Percentiles rank a stretch among this genome's conserved stretches.
These are phyloP conservation scores for Hydra vulgaris DNA, from an alignment of 30 jellyfish, hydroid and myxozoan genomes.

Conservation along the genomic window DNA sequence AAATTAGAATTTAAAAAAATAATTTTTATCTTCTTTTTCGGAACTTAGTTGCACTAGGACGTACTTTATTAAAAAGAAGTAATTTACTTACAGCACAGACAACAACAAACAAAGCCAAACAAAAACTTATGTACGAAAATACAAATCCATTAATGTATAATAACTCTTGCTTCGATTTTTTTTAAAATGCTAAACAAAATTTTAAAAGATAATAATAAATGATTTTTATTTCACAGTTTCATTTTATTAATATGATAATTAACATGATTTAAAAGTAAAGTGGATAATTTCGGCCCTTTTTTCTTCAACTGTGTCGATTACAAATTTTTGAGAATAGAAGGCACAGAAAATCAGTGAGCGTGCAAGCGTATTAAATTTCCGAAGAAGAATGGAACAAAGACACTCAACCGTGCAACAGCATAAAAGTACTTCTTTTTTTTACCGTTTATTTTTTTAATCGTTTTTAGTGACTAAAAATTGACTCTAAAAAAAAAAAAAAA, in stretches of 20 bases:
- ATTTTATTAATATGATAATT: background rate
- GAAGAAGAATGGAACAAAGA: slow-evolving; percentile 4
- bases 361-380: background rate
- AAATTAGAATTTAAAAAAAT: too few species aligned
- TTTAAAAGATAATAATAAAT: too few species aligned
- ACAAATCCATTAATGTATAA: background rate
- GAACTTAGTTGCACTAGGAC: too few species aligned
- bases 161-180: background rate
- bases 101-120: background rate
- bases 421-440: background rate
- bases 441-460: too few species aligned
- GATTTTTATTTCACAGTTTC: background rate
- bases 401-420: slow-evolving; percentile 3
- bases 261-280: background rate
- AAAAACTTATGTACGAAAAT: background rate
- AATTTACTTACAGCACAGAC: background rate
- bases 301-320: slow-evolving; percentile 8
- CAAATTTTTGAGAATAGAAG: slow-evolving; percentile 5
- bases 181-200: background rate
- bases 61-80: too few species aligned
- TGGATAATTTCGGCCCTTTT: background rate
- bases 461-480: background rate
- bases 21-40: too few species aligned
- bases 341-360: slow-evolving; percentile 11
- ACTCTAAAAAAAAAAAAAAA: background rate